Conservation (phyloP, 2,888 invertebrate genomes). For the Megaustenia siamemsis region DNA sequence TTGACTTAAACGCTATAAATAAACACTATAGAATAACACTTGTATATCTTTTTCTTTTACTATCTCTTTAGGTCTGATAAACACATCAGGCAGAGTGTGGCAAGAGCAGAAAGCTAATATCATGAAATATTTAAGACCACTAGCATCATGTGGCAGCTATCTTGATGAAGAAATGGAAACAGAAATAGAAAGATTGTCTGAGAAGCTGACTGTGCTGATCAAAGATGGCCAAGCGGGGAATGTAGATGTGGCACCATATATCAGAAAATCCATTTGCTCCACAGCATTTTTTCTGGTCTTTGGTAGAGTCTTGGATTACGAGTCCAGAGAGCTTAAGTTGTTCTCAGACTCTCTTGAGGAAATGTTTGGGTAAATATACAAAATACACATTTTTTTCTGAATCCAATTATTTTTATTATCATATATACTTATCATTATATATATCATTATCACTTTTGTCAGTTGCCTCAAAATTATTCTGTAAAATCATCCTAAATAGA, state of each 20-base stretch:
- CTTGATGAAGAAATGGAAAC: constrained; percentile 1
- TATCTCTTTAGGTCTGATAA: constrained; percentile 4
- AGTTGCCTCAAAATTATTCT: too few relatives aligned
- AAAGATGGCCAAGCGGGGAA: background rate
- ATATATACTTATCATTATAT: background rate
- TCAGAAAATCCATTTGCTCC: constrained; percentile 31
- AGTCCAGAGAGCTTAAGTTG: constrained; percentile 1
- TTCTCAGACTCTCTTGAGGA: constrained; percentile 4
- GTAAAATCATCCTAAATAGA: too few relatives aligned
- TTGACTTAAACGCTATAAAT: too few relatives aligned
- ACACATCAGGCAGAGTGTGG: constrained; percentile 25
- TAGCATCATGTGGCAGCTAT: background rate
- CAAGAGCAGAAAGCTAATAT: constrained; percentile 20
- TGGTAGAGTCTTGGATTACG: constrained; percentile 31
- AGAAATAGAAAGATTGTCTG: background rate
- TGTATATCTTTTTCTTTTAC: too few relatives aligned
- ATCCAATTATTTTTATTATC: too few relatives aligned
- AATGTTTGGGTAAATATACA: constrained; percentile 1
- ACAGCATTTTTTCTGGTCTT: background rate
- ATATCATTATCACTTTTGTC: too few relatives aligned
- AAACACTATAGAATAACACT: too few relatives aligned
- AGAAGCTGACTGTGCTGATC: background rate
- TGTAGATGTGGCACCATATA: constrained; percentile 14
- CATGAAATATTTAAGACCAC: background rate
- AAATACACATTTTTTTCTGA: background rate